These are phyloP conservation scores for Danio choprae DNA, from an alignment of 2,797 vertebrate species.

Conservation along the genomic window DNA sequence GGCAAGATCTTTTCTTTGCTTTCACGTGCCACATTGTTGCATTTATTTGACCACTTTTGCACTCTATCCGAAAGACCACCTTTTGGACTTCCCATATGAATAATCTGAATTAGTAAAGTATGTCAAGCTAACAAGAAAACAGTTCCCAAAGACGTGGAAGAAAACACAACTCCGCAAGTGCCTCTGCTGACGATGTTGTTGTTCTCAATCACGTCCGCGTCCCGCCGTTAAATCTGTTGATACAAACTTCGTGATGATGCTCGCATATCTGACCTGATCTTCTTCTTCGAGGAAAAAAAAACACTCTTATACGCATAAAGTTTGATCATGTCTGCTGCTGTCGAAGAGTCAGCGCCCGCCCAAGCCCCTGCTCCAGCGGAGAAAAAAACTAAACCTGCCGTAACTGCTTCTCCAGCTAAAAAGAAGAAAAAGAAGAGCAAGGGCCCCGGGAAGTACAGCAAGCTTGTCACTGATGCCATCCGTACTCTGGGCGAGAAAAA, in stretches of 20 bases:
- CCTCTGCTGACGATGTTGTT: slow-evolving; percentile 78
- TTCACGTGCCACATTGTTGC: slow-evolving; percentile 1
- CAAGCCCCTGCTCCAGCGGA: slow-evolving; percentile 68
- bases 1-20: slow-evolving; percentile 64
- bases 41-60: neutral
- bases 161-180: slow-evolving; percentile 78
- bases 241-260: neutral
- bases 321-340: slow-evolving; percentile 76
- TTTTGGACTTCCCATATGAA: neutral
- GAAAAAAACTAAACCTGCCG: slow-evolving; percentile 61
- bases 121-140: slow-evolving; percentile 39
- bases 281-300: neutral
- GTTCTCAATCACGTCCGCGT: slow-evolving; percentile 87
- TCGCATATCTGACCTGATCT: neutral
- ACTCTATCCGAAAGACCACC: neutral
- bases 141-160: slow-evolving; percentile 63
- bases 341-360: slow-evolving; percentile 74
- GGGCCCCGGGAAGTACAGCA: slow-evolving; percentile 85
- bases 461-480: slow-evolving; percentile 84
- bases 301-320: neutral
- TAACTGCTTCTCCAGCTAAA: slow-evolving; percentile 71
- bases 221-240: slow-evolving; percentile 67
- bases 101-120: neutral
- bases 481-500: slow-evolving; percentile 80
- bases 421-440: slow-evolving; percentile 83